Evolutionary conservation across 2,797 vertebrate genomes (phyloP), one percentile per base, ranked within the genome.

Genomic region (Astyanax mexicanus): DNA sequence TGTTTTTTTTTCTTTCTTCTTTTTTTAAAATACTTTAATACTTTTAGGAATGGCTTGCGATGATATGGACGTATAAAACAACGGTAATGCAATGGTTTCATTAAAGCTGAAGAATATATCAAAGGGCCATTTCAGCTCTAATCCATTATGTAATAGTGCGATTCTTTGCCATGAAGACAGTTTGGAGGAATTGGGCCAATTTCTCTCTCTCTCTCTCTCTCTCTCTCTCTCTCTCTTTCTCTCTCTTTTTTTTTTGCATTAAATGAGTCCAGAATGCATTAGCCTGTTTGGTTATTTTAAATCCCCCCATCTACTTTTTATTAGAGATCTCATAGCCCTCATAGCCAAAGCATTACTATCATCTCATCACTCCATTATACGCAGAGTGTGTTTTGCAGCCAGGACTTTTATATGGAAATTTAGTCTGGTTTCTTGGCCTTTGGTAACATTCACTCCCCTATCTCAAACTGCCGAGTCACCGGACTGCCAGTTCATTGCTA

Each of bases 371-470:
- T 72, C 38, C 29, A 77, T 72, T 64, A 55, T 29, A 65, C 40
- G 21, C 62, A 77, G 9, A 10, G 60, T 13, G 49, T 49, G 40
- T 72, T 52, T 38, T 62, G 54, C 60, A 65, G 37, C 49, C 27
- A 15, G 19, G 29, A 77, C 68, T 52, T 65, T 71, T 71, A 64
- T 49, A 66, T 49, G 27, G 42, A 66, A 66, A 66, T 66, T 32
- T 47, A 4, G 15, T 32, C 64, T 32, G 10, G 57, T 21, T 37
- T 38, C 35, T 61, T 61, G 61, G 61, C 61, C 42, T 66, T 66
- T 32, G 27, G 64, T 66, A 64, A 49, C 64, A 66, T 66, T 66
- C 44, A 32, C 42, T 29, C 49, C 17, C 25, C 64, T 32, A 38
- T 57, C 57, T 66, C 42, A 47, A 47, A 29, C 25, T 47, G 42